phyloP scores from a whole-genome alignment of 1,140 invertebrate species.

The Brachionus calyciflorus region DNA sequence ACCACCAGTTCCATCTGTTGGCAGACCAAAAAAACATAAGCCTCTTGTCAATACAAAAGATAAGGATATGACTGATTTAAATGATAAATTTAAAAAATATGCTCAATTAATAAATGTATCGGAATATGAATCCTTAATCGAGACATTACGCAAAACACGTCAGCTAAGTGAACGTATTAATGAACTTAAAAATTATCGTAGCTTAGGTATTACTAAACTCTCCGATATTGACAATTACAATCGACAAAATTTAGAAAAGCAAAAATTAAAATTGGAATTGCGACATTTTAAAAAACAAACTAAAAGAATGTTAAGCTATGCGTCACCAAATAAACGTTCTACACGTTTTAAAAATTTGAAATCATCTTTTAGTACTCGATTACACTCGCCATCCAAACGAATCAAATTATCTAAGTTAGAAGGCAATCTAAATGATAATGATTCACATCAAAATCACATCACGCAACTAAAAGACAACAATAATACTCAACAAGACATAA shows the following conservation, averaged over 20 bases:
- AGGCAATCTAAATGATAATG: too few relatives aligned
- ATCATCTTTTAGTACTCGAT: neutral
- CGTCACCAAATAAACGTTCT: slow-evolving; percentile 22
- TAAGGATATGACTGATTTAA: slow-evolving; percentile 54
- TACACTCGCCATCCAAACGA: neutral
- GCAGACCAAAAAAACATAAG: slow-evolving; percentile 70
- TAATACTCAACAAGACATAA: too few relatives aligned
- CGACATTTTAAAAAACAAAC: slow-evolving; percentile 3
- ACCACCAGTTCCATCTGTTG: neutral
- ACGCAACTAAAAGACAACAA: too few relatives aligned
- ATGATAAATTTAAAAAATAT: slow-evolving; percentile 76
- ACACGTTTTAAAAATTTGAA: slow-evolving; percentile 9
- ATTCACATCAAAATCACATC: too few relatives aligned
- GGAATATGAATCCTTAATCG: slow-evolving; percentile 76
- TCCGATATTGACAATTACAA: slow-evolving; percentile 51
- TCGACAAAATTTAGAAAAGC: neutral
- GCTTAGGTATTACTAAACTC: slow-evolving; percentile 57
- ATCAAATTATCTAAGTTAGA: too few relatives aligned
- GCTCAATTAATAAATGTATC: slow-evolving; percentile 79
- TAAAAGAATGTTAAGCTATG: neutral
- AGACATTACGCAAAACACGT: slow-evolving; percentile 69
- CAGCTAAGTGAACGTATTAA: slow-evolving; percentile 75
- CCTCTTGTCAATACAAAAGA: slow-evolving; percentile 61
- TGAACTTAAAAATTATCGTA: slow-evolving; percentile 68
- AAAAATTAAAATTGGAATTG: slow-evolving; percentile 19